A percentile compares a stretch with the other conserved stretches of the same genome.
These are phyloP conservation scores for Corydoras sp. DNA, from an alignment of 2,113 vertebrate genomes.

Conservation along the genomic window DNA sequence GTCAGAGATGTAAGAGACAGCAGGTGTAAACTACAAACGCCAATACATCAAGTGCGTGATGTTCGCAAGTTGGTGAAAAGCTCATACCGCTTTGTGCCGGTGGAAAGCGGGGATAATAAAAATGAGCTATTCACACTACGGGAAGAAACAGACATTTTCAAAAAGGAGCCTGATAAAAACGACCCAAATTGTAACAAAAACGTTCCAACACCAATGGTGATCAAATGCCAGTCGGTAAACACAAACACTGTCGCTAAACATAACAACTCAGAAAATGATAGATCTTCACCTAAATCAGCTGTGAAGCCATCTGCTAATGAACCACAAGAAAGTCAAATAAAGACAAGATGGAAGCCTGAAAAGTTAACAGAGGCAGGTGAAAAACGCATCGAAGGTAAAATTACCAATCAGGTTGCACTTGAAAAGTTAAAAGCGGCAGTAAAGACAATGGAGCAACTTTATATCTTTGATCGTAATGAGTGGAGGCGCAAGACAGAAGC, in stretches of 20 bases:
- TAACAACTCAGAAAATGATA: conserved; percentile 15
- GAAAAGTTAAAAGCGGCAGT: conserved; percentile 92
- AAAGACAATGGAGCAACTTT: conserved; percentile 92
- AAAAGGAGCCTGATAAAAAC: conserved; percentile 59
- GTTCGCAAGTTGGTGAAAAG: conserved; percentile 93
- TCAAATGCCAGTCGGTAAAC: conserved; percentile 86
- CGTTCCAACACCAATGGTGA: conserved; percentile 73
- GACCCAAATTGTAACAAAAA: conserved; percentile 12
- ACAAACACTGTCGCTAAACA: conserved; percentile 52
- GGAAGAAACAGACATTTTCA: conserved; percentile 61
- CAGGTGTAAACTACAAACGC: conserved; percentile 76
- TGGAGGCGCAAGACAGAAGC: conserved; percentile 87
- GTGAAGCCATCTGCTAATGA: neutral
- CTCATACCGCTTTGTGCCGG: conserved; percentile 74
- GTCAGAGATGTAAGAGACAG: conserved; percentile 85
- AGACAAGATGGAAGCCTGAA: conserved; percentile 63
- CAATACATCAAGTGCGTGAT: conserved; percentile 90
- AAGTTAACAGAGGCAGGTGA: conserved; percentile 49
- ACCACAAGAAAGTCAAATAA: conserved; percentile 60
- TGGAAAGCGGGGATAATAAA: conserved; percentile 70
- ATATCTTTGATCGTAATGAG: conserved; percentile 83
- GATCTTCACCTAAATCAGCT: conserved; percentile 17
- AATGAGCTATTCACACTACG: conserved; percentile 52
- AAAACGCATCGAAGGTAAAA: conserved; percentile 59
- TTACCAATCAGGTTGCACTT: conserved; percentile 74